These are phyloP conservation scores for Acridotheres tristis DNA, from an alignment of 2,797 vertebrate species.

Conservation along the genomic window DNA sequence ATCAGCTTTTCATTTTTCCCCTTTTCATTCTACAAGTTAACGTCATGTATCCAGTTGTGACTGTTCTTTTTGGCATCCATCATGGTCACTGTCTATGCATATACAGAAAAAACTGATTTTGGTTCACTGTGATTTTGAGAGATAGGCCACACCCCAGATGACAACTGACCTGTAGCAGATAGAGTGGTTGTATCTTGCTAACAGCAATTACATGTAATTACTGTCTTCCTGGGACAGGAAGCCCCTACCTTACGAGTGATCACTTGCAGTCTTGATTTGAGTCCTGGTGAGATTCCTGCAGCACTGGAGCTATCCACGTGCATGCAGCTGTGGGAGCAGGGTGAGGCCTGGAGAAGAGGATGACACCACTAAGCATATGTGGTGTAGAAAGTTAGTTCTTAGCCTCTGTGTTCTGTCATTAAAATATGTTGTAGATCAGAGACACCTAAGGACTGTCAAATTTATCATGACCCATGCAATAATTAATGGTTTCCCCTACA, in stretches of 20 bases:
- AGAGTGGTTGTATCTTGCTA: neutral
- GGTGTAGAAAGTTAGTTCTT: neutral
- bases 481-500: neutral
- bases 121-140: neutral
- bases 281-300: neutral
- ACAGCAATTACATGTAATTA: neutral
- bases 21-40: neutral
- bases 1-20: neutral
- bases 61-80: neutral
- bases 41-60: neutral
- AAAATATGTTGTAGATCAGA: neutral
- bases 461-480: neutral
- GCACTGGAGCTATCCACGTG: rapidly evolving
- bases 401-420: neutral
- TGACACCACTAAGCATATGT: rapidly evolving
- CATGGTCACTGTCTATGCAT: neutral
- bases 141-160: neutral
- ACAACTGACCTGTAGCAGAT: neutral
- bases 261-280: neutral
- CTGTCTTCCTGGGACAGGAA: neutral
- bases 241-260: neutral
- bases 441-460: neutral
- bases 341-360: neutral
- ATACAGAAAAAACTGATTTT: neutral
- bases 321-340: neutral